Evolutionary conservation across 2,888 invertebrate species (phyloP).

Genomic region (Adela reaumurella): DNA sequence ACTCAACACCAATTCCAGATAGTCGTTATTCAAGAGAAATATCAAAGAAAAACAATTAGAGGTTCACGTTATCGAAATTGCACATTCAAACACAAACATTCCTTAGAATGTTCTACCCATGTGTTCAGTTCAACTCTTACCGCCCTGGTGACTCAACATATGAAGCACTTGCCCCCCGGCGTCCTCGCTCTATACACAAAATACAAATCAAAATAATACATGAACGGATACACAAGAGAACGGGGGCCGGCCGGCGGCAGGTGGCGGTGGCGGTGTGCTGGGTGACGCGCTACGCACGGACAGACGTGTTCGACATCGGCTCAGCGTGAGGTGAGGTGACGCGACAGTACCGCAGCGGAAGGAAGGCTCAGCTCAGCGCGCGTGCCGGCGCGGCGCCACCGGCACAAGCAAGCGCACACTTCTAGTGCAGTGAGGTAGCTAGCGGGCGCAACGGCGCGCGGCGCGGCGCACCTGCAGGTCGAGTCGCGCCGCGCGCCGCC

Average conservation of each 20-base stretch:
- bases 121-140: conserved; percentile 67
- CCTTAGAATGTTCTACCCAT: conserved; percentile 53
- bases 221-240: conserved; percentile 53
- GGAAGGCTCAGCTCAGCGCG: not conserved
- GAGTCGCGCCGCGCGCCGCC: conserved; percentile 1
- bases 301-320: not conserved
- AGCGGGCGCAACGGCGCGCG: conserved; percentile 14
- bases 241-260: conserved; percentile 41
- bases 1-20: conserved; percentile 55
- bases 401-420: not conserved
- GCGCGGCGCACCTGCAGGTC: conserved; percentile 12
- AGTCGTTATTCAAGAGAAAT: conserved; percentile 55
- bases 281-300: conserved; percentile 2
- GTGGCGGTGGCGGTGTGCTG: conserved; percentile 17
- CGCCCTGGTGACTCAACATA: conserved; percentile 90
- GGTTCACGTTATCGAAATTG: conserved; percentile 43
- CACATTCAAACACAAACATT: conserved; percentile 58
- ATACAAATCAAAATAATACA: conserved; percentile 57
- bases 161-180: conserved; percentile 86
- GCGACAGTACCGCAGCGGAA: not conserved
- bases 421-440: conserved; percentile 13
- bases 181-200: conserved; percentile 85
- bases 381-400: not conserved
- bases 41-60: conserved; percentile 53
- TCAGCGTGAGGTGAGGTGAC: not conserved